Conservation (phyloP, 2,797 vertebrate species). For the Hirundo rustica region DNA sequence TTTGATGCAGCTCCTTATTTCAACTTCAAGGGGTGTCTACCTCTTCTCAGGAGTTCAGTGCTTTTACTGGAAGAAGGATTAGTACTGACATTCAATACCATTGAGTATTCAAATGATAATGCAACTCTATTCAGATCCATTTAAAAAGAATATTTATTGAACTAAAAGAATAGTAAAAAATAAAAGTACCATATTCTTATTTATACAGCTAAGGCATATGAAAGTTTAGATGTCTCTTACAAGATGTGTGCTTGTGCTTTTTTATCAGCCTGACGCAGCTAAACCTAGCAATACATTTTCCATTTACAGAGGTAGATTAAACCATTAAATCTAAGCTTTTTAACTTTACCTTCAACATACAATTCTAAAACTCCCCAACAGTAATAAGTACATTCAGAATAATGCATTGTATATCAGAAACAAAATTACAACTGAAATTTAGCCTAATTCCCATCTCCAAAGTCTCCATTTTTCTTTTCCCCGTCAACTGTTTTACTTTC, state of each 20-base stretch:
- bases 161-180: background rate
- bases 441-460: background rate
- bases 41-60: background rate
- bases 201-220: background rate
- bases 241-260: background rate
- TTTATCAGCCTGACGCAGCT: background rate
- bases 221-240: background rate
- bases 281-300: background rate
- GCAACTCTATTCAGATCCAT: background rate
- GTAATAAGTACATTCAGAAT: background rate
- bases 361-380: background rate
- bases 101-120: background rate
- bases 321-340: background rate
- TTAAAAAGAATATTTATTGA: background rate
- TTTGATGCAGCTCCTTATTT: background rate
- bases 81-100: background rate
- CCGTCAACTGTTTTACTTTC: background rate
- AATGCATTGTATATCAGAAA: background rate
- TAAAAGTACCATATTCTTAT: background rate
- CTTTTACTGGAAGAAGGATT: background rate
- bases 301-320: background rate
- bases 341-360: background rate
- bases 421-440: background rate
- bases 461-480: background rate
- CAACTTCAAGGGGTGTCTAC: background rate